These are phyloP conservation scores for Brachionus angularis DNA, from an alignment of 1,140 invertebrate species.

Conservation along the genomic window DNA sequence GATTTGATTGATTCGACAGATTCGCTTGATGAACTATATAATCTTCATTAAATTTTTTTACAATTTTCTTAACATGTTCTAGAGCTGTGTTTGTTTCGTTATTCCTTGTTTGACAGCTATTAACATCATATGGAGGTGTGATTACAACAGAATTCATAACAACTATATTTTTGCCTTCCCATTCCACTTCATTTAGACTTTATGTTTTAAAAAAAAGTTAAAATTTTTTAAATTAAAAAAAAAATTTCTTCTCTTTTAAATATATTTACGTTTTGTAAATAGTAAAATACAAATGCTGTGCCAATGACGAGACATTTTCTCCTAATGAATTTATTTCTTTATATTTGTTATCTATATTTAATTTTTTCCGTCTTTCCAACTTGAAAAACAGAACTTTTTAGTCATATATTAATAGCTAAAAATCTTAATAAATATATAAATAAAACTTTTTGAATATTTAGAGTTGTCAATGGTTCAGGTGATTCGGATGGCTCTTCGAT, in stretches of 20 bases:
- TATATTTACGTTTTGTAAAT: conserved; percentile 22
- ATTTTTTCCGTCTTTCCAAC: conserved; percentile 32
- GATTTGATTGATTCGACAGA: too few species aligned
- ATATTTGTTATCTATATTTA: conserved; percentile 36
- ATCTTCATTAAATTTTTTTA: neutral
- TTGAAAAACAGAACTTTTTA: neutral
- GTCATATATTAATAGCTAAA: neutral
- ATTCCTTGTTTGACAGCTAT: conserved; percentile 27
- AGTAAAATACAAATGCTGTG: conserved; percentile 41
- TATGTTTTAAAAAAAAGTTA: neutral
- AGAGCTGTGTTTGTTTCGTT: conserved; percentile 7
- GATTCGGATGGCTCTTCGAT: conserved; percentile 29
- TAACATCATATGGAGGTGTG: conserved; percentile 20
- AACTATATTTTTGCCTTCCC: conserved; percentile 40
- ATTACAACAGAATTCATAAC: conserved; percentile 43
- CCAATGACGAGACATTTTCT: conserved; percentile 13
- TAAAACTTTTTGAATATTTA: conserved; percentile 37
- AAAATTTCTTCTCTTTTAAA: neutral
- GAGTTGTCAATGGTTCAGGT: neutral
- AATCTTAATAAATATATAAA: neutral
- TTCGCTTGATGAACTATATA: neutral
- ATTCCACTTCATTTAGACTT: conserved; percentile 39
- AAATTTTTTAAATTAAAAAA: neutral
- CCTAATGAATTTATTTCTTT: conserved; percentile 43
- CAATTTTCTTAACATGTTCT: conserved; percentile 44